Evolutionary conservation across 2,797 vertebrate species (phyloP).

Genomic region (Tarsius wallacei): DNA sequence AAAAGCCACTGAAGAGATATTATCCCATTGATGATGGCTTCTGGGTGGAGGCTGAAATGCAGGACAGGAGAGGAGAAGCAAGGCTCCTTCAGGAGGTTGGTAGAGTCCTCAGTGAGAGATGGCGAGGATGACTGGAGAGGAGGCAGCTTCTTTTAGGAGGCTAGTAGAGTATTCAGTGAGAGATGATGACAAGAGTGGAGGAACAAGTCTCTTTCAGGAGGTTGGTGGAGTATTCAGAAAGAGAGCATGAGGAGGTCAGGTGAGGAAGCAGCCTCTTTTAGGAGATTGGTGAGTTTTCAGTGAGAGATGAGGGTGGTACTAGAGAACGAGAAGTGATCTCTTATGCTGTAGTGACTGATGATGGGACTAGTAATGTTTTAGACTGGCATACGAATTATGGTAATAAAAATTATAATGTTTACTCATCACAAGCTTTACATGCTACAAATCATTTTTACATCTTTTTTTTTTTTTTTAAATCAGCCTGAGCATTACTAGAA

Average conservation of each 20-base stretch:
- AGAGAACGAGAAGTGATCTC: not conserved
- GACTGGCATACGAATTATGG: not conserved
- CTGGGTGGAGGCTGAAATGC: not conserved
- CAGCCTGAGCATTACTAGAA: not conserved
- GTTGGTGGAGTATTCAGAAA: too few relatives aligned
- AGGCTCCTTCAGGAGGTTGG: not conserved
- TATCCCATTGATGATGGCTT: not conserved
- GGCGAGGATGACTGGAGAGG: too few relatives aligned
- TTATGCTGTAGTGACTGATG: not conserved
- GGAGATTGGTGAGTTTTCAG: not conserved
- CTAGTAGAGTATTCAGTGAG: too few relatives aligned
- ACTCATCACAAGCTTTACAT: not conserved
- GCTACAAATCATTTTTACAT: not conserved
- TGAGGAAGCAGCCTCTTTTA: not conserved
- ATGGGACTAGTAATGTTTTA: not conserved
- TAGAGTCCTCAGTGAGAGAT: too few relatives aligned
- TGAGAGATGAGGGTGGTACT: not conserved
- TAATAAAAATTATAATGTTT: not conserved
- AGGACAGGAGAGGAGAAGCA: not conserved
- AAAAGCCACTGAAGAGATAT: not conserved
- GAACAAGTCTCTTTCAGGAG: too few relatives aligned
- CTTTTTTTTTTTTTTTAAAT: not conserved
- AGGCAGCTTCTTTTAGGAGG: too few relatives aligned
- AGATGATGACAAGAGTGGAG: too few relatives aligned
- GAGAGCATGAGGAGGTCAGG: too few relatives aligned